phyloP scores from a whole-genome alignment of 2,113 vertebrate genomes.

The Ciconia boyciana region DNA sequence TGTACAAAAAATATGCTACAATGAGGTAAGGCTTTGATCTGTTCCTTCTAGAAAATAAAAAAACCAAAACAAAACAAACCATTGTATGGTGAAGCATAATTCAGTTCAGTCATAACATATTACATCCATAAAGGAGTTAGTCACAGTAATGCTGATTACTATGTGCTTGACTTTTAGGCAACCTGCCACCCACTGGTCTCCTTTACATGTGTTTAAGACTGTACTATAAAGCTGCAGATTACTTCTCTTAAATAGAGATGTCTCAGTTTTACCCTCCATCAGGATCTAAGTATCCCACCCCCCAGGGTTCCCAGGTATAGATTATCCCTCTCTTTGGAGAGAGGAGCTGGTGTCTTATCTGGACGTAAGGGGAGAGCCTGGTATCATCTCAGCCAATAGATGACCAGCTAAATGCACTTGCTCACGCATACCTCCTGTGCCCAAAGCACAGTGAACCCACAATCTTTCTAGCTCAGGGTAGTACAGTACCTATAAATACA shows the following conservation, averaged over 20 bases:
- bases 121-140: not conserved
- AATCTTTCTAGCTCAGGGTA: not conserved
- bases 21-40: not conserved
- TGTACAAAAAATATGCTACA: not conserved
- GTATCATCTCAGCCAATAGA: not conserved
- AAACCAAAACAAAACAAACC: not conserved
- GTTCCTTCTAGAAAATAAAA: not conserved
- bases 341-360: not conserved
- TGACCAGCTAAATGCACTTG: not conserved
- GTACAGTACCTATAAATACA: not conserved
- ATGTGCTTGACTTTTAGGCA: not conserved
- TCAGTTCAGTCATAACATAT: not conserved
- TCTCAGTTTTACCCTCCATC: not conserved
- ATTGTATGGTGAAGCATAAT: not conserved
- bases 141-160: not conserved
- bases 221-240: not conserved
- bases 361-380: not conserved
- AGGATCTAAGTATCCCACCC: not conserved
- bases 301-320: not conserved
- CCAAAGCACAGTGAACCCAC: not conserved
- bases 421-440: not conserved
- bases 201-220: not conserved
- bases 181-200: not conserved
- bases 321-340: not conserved
- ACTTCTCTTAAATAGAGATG: not conserved